phyloP scores from a whole-genome alignment of 23 tunicate genomes.

The Aplidium turbinatum region DNA sequence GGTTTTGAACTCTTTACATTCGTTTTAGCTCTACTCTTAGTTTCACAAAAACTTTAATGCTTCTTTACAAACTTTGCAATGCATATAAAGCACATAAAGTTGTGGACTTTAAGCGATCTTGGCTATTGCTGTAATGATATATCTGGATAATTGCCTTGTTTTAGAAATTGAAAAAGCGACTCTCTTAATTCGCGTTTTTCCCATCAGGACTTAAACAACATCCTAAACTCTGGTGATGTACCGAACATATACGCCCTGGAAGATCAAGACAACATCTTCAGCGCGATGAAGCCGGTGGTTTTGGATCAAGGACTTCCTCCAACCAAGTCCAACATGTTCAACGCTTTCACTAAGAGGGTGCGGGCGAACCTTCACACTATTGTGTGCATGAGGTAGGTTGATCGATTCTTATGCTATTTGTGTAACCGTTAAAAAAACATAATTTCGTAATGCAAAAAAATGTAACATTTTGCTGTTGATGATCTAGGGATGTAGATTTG shows the following conservation, averaged over 20 bases:
- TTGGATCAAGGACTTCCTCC: constrained; percentile 93
- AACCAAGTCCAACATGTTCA: constrained; percentile 96
- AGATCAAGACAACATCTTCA: constrained; percentile 83
- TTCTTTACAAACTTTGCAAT: too few relatives aligned
- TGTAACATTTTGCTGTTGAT: too few relatives aligned
- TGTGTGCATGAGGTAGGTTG: constrained; percentile 95
- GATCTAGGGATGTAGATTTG: too few relatives aligned
- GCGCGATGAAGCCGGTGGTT: constrained; percentile 93
- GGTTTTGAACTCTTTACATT: too few relatives aligned
- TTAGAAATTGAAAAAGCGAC: neutral
- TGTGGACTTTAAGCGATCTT: too few relatives aligned
- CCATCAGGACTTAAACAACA: constrained; percentile 84
- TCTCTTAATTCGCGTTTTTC: too few relatives aligned
- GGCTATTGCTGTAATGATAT: neutral
- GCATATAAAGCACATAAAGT: too few relatives aligned
- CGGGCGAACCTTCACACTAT: constrained; percentile 84
- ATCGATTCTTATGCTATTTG: too few relatives aligned
- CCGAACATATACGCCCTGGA: constrained; percentile 97
- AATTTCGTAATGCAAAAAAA: too few relatives aligned
- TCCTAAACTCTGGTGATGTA: constrained; percentile 98
- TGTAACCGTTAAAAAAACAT: too few relatives aligned
- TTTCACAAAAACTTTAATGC: too few relatives aligned
- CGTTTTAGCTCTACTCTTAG: too few relatives aligned
- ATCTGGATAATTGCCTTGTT: neutral
- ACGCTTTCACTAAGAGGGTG: constrained; percentile 91